Evolutionary conservation across 2,888 invertebrate species (phyloP).

Genomic region (Cryptophagus acutangulus): DNA sequence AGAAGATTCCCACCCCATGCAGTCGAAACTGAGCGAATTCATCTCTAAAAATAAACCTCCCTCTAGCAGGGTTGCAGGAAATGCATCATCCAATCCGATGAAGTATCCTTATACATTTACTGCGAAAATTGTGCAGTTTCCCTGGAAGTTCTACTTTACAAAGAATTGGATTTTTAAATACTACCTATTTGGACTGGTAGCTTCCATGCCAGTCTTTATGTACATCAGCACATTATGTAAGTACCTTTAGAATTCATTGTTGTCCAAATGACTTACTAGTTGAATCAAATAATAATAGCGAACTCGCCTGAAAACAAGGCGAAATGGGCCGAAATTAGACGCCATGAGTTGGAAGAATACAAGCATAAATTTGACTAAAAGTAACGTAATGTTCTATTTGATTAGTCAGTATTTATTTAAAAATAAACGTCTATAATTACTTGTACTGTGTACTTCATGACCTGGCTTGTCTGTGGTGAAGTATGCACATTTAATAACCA

Average conservation of each 20-base stretch:
- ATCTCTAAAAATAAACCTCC: neutral
- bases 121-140: conserved; percentile 56
- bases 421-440: no score
- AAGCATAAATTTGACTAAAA: no score
- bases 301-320: conserved; percentile 50
- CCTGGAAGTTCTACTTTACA: conserved; percentile 49
- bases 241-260: conserved; percentile 22
- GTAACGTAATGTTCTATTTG: no score
- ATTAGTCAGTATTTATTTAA: no score
- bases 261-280: conserved; percentile 3
- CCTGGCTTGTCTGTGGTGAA: no score
- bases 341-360: no score
- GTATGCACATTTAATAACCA: no score
- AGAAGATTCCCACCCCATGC: no score
- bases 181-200: conserved; percentile 39
- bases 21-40: neutral
- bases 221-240: conserved; percentile 49
- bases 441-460: no score
- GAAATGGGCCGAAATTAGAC: conserved; percentile 49
- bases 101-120: conserved; percentile 57
- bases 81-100: conserved; percentile 44
- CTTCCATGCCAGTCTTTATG: conserved; percentile 49
- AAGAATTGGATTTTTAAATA: conserved; percentile 51
- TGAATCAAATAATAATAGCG: conserved; percentile 37
- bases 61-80: neutral